Evolutionary conservation across 2,797 vertebrate genomes (phyloP).

Genomic region (Catostomus latipinnis): DNA sequence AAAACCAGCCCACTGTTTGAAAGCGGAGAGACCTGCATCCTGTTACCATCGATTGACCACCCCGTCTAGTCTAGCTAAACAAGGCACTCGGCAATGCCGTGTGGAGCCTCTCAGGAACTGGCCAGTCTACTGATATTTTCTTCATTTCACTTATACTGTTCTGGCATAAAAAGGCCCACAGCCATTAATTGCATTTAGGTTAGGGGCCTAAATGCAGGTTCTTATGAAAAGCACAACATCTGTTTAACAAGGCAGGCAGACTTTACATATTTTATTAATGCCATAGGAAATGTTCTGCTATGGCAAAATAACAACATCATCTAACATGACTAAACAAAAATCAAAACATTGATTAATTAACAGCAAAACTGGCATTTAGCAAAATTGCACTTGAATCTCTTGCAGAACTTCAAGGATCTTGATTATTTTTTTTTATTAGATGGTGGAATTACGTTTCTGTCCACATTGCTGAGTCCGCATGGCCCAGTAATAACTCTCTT

Average conservation of each 20-base stretch:
- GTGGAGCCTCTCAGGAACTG: slow-evolving; percentile 40
- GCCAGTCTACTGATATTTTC: slow-evolving; percentile 34
- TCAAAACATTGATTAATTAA: slow-evolving; percentile 59
- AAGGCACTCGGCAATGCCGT: slow-evolving; percentile 13
- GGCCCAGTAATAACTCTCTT: slow-evolving; percentile 55
- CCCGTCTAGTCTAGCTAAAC: slow-evolving; percentile 40
- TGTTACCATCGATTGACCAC: slow-evolving; percentile 57
- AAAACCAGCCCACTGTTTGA: slow-evolving; percentile 54
- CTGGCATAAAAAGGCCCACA: neutral
- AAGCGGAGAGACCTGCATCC: slow-evolving; percentile 58
- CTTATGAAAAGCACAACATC: slow-evolving; percentile 13
- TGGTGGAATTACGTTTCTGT: slow-evolving; percentile 49
- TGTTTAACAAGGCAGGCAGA: slow-evolving; percentile 1
- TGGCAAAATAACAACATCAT: slow-evolving; percentile 25
- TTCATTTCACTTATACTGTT: slow-evolving; percentile 12
- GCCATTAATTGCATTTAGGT: slow-evolving; percentile 6
- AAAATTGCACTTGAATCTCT: slow-evolving; percentile 41
- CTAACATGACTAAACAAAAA: slow-evolving; percentile 51
- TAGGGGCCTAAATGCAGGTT: slow-evolving; percentile 17
- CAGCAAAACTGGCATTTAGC: slow-evolving; percentile 58
- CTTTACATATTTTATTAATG: slow-evolving; percentile 8
- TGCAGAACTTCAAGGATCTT: slow-evolving; percentile 7
- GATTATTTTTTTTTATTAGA: slow-evolving; percentile 26
- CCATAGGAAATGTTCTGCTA: neutral
- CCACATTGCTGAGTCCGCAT: slow-evolving; percentile 55